Percentiles rank a stretch among this genome's conserved stretches.
Evolutionary conservation across 2,797 vertebrate genomes (phyloP).

Genomic region (Urophycis tenuis): DNA sequence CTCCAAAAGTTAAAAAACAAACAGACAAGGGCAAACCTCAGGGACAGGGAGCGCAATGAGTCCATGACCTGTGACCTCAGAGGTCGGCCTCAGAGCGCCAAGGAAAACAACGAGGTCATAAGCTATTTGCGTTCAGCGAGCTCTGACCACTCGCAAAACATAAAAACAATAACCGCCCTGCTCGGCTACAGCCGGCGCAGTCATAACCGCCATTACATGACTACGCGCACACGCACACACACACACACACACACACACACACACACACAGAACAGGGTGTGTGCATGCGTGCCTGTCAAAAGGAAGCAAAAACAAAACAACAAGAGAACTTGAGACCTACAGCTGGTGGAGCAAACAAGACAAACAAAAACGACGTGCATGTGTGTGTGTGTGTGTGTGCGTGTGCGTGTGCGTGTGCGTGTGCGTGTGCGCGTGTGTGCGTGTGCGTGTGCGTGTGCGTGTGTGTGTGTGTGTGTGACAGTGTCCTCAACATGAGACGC

Average conservation of each 20-base stretch:
- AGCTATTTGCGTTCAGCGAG: constrained; percentile 28
- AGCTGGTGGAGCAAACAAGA: constrained; percentile 26
- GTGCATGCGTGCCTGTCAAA: background rate
- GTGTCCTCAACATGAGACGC: background rate
- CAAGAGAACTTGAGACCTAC: background rate
- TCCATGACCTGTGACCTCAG: constrained; percentile 7
- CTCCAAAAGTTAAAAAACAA: background rate
- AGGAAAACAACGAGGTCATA: constrained; percentile 30
- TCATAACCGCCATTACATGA: constrained; percentile 17
- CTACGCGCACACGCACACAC: no score
- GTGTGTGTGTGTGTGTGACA: background rate
- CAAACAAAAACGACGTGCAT: constrained; percentile 43
- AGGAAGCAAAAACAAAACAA: background rate
- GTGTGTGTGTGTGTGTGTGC: constrained; percentile 7
- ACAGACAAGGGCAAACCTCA: background rate
- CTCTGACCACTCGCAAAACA: constrained; percentile 6
- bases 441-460: no score
- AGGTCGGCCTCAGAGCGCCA: constrained; percentile 15
- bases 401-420: background rate
- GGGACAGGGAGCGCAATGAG: background rate
- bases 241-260: no score
- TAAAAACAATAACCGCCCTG: constrained; percentile 27
- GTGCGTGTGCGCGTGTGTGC: no score
- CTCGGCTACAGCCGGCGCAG: constrained; percentile 20
- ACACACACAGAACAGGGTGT: background rate